Evolutionary conservation across 1,140 invertebrate species (phyloP).

Genomic region (Calephelis nemesis): DNA sequence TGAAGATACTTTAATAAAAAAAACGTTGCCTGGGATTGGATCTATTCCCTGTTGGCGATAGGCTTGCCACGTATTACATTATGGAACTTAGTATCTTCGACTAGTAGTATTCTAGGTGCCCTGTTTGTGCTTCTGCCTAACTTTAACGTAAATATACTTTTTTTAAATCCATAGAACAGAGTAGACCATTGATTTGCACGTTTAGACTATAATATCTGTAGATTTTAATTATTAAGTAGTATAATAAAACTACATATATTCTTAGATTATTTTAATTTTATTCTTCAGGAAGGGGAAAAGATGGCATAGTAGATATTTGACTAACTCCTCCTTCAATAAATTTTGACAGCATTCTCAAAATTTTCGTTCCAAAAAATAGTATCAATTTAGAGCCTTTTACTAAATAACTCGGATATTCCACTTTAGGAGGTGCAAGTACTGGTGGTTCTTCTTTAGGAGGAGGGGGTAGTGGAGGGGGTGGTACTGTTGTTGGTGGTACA

Average conservation of each 20-base stretch:
- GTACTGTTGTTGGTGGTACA: conserved; percentile 3
- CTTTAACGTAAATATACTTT: too few species aligned
- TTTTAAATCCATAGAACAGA: too few species aligned
- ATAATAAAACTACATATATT: neutral
- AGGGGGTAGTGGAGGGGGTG: conserved; percentile 11
- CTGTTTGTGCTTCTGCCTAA: too few species aligned
- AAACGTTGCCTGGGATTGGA: too few species aligned
- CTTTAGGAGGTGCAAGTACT: conserved; percentile 20
- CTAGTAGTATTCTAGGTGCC: too few species aligned
- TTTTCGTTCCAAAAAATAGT: conserved; percentile 44
- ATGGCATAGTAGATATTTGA: conserved; percentile 25
- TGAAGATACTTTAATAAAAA: too few species aligned
- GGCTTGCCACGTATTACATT: too few species aligned
- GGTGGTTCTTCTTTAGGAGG: conserved; percentile 24
- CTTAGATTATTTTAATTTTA: neutral
- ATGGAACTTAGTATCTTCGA: too few species aligned
- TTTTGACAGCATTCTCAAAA: conserved; percentile 40
- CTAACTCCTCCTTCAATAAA: conserved; percentile 33
- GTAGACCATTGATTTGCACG: too few species aligned
- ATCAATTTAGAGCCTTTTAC: conserved; percentile 45
- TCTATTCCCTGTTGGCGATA: too few species aligned
- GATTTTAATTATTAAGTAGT: too few species aligned
- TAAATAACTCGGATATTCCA: conserved; percentile 38
- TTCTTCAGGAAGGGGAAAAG: conserved; percentile 20
- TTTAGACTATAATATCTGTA: too few species aligned